These are phyloP conservation scores for Cheilinus undulatus DNA, from an alignment of 2,113 vertebrate genomes.

Conservation along the genomic window DNA sequence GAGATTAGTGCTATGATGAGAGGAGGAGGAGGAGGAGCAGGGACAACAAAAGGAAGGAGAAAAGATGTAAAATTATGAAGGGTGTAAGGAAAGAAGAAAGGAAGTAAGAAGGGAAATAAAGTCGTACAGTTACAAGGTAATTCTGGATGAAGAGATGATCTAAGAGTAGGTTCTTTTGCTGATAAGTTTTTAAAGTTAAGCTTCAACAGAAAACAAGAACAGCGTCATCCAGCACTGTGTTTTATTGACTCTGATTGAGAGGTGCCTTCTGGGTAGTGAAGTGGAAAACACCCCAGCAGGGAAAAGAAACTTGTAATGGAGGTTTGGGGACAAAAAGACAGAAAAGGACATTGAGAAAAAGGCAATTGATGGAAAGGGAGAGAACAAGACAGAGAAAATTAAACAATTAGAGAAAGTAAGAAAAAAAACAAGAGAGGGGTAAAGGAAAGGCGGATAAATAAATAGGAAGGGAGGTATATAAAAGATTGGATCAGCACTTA, in stretches of 20 bases:
- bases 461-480: not conserved
- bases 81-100: not conserved
- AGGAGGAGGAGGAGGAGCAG: slow-evolving; percentile 28
- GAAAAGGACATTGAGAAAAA: not conserved
- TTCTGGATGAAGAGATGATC: slow-evolving; percentile 2
- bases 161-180: not conserved
- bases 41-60: not conserved
- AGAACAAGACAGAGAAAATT: not conserved
- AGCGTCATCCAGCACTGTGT: not conserved
- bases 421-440: not conserved
- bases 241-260: slow-evolving; percentile 15
- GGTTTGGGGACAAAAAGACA: not conserved
- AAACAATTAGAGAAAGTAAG: not conserved
- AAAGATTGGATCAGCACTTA: not conserved
- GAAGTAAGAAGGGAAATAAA: not conserved
- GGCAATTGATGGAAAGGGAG: not conserved
- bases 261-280: slow-evolving; percentile 16
- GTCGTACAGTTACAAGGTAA: not conserved
- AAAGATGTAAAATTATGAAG: not conserved
- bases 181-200: too few species aligned
- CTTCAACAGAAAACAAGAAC: not conserved
- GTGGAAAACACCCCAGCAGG: not conserved
- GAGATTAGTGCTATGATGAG: slow-evolving; percentile 43
- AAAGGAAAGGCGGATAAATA: not conserved
- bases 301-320: not conserved